Conservation (phyloP, 1,140 invertebrate species). For the Polyergus mexicanus region DNA sequence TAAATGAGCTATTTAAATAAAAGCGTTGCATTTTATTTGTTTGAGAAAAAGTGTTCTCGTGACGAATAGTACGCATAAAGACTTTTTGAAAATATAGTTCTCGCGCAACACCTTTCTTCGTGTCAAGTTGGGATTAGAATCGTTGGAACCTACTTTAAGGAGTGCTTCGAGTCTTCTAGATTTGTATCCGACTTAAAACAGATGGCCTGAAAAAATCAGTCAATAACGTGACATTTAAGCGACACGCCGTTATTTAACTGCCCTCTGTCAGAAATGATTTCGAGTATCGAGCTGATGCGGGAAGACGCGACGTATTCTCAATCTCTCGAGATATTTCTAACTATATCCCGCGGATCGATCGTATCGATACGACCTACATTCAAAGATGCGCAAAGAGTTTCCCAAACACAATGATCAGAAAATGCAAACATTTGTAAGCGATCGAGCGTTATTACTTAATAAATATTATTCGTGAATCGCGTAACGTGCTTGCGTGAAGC, state of each 20-base stretch:
- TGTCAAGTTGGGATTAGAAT: constrained; percentile 29
- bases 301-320: constrained; percentile 38
- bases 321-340: constrained; percentile 49
- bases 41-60: neutral
- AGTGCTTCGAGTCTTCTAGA: neutral
- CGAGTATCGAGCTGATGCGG: constrained; percentile 18
- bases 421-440: constrained; percentile 19
- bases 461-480: constrained; percentile 27
- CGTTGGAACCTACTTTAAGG: neutral
- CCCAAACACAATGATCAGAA: constrained; percentile 20
- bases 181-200: constrained; percentile 27
- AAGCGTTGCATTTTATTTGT: constrained; percentile 18
- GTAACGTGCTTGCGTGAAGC: neutral
- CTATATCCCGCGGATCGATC: constrained; percentile 44
- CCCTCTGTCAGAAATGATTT: constrained; percentile 29
- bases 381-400: constrained; percentile 25
- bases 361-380: constrained; percentile 57
- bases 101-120: constrained; percentile 1
- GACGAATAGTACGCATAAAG: neutral
- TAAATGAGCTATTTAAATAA: neutral
- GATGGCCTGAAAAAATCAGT: constrained; percentile 33
- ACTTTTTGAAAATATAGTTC: constrained; percentile 36
- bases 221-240: constrained; percentile 51
- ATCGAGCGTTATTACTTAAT: constrained; percentile 1
- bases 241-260: constrained; percentile 27